Percentiles rank a stretch among this genome's conserved stretches.
These are phyloP conservation scores for Archips crataeganus DNA, from an alignment of 2,888 invertebrate species.

Conservation along the genomic window DNA sequence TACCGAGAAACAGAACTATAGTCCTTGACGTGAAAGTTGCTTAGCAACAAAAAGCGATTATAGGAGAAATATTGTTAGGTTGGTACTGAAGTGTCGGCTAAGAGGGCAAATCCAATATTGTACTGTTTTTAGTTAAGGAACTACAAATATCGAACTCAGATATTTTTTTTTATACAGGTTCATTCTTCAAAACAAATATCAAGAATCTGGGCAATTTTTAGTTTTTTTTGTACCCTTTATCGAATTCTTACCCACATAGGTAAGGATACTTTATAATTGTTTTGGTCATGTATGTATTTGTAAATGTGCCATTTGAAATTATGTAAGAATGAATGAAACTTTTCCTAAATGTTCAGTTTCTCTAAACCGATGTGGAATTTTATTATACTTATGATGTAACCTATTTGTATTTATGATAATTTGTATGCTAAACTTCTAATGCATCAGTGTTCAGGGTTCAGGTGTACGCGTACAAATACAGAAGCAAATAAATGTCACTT, in stretches of 20 bases:
- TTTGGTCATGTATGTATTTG: no score
- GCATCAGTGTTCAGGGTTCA: not conserved
- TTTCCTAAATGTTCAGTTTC: not conserved
- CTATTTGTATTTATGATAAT: no score
- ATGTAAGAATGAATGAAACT: not conserved
- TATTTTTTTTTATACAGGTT: not conserved
- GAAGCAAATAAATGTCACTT: not conserved
- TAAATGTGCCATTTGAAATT: not conserved
- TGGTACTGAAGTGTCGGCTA: not conserved
- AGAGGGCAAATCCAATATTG: not conserved
- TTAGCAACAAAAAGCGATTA: slow-evolving; percentile 3
- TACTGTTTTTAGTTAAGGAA: not conserved
- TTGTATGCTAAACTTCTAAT: not conserved
- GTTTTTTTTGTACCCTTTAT: not conserved
- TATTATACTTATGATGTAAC: no score
- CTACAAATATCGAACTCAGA: not conserved
- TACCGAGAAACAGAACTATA: not conserved
- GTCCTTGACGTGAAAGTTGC: slow-evolving; percentile 6
- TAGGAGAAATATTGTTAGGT: slow-evolving; percentile 2
- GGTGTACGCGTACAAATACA: not conserved
- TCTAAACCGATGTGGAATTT: not conserved
- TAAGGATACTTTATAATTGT: no score
- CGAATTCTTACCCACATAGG: not conserved
- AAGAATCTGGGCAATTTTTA: not conserved
- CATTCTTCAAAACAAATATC: not conserved